Conservation (phyloP, 1,140 invertebrate genomes). For the Chionoecetes opilio region DNA sequence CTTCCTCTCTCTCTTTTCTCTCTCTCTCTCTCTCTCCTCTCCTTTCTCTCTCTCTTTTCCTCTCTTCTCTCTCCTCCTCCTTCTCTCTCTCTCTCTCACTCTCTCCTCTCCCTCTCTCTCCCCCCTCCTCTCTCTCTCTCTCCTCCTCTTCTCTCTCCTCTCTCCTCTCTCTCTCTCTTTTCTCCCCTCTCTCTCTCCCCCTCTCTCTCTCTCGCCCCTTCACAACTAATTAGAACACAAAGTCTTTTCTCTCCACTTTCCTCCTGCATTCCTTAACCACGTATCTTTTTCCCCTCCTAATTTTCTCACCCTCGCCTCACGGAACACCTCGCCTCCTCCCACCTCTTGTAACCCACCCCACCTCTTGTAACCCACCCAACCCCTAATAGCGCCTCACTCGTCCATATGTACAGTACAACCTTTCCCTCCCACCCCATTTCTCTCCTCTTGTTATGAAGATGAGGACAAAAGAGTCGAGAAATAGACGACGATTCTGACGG, state of each 20-base stretch:
- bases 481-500: neutral
- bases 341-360: too few relatives aligned
- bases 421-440: neutral
- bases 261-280: neutral
- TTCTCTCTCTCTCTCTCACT: neutral
- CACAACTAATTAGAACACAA: too few relatives aligned
- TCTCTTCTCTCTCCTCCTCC: neutral
- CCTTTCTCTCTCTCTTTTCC: neutral
- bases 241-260: neutral
- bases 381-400: neutral
- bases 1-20: too few relatives aligned
- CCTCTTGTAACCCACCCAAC: too few relatives aligned
- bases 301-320: too few relatives aligned
- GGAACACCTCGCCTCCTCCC: too few relatives aligned
- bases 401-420: too few relatives aligned
- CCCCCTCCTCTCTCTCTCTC: neutral
- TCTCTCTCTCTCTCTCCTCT: too few relatives aligned
- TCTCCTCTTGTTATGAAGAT: constrained; percentile 19
- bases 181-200: too few relatives aligned
- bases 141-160: neutral
- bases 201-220: too few relatives aligned
- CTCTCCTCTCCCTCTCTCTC: neutral
- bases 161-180: too few relatives aligned
- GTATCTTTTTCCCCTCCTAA: neutral
- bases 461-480: neutral